Evolutionary conservation across 2,113 vertebrate species (phyloP).

Genomic region (Cephalopterus ornatus): DNA sequence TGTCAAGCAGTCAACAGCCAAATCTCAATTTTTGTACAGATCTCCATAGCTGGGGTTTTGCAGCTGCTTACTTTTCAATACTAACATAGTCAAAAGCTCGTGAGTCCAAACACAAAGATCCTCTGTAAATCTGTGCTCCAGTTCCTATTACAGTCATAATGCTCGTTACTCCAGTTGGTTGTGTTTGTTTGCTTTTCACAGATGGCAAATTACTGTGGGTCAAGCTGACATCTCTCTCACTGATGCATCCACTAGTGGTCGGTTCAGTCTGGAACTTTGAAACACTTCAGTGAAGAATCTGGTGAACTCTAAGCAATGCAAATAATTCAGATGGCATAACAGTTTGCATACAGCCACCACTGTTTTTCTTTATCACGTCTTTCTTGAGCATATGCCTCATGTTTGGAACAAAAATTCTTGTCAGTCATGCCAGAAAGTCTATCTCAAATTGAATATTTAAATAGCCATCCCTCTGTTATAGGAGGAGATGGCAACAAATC

Average conservation of each 20-base stretch:
- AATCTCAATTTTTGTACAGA: neutral
- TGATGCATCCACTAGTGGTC: neutral
- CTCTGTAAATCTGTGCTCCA: neutral
- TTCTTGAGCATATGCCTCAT: neutral
- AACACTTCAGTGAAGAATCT: neutral
- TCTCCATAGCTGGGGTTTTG: neutral
- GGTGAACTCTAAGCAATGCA: neutral
- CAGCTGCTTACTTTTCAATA: neutral
- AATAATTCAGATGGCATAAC: neutral
- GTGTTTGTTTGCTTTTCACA: conserved; percentile 33
- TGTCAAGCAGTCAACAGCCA: neutral
- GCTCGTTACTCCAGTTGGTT: neutral
- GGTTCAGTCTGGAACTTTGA: neutral
- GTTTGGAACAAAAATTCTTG: neutral
- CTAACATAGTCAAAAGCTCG: neutral
- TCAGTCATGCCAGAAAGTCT: neutral
- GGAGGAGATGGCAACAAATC: neutral
- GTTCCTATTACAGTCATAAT: neutral
- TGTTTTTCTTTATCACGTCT: neutral
- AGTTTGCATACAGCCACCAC: neutral
- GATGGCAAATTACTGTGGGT: neutral
- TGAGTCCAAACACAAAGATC: neutral
- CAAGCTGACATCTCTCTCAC: neutral
- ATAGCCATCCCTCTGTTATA: neutral
- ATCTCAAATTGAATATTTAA: neutral